Percentiles rank a stretch among this genome's conserved stretches.
Conservation (phyloP, 2,797 vertebrate species). For the Eulemur albifrons region DNA sequence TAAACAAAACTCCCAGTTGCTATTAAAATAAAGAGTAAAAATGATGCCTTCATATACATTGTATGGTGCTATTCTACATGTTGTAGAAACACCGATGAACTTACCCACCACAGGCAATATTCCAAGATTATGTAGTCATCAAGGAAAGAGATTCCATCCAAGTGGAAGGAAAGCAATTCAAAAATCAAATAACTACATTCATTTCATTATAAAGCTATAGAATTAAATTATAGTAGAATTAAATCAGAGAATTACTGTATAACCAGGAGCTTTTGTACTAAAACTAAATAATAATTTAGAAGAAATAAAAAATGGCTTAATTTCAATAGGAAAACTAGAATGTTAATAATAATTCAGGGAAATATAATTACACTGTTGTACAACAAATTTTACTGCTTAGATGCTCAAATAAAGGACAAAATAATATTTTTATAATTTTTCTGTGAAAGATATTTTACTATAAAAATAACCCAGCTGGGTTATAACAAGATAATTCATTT, state of each 20-base stretch:
- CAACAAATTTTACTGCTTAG: conserved; percentile 27
- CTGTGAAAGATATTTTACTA: conserved; percentile 21
- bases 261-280: conserved; percentile 36
- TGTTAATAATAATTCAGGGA: conserved; percentile 36
- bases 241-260: conserved; percentile 65
- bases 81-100: conserved; percentile 83
- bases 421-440: conserved; percentile 21
- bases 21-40: conserved; percentile 62
- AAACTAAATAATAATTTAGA: conserved; percentile 43
- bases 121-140: conserved; percentile 81
- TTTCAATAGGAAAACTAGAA: conserved; percentile 43
- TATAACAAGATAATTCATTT: conserved; percentile 44
- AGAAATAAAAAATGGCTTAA: conserved; percentile 29
- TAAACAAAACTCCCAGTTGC: conserved; percentile 32
- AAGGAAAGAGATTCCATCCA: conserved; percentile 83
- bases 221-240: conserved; percentile 66
- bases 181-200: conserved; percentile 88
- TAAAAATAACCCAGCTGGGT: conserved; percentile 12
- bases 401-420: conserved; percentile 15
- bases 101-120: conserved; percentile 86
- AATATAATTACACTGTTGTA: not conserved
- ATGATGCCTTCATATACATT: conserved; percentile 43
- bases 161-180: conserved; percentile 86
- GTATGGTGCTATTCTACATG: conserved; percentile 75
- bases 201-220: conserved; percentile 83